Conservation (phyloP, 2,113 vertebrate species). For the Noturus placidus region DNA sequence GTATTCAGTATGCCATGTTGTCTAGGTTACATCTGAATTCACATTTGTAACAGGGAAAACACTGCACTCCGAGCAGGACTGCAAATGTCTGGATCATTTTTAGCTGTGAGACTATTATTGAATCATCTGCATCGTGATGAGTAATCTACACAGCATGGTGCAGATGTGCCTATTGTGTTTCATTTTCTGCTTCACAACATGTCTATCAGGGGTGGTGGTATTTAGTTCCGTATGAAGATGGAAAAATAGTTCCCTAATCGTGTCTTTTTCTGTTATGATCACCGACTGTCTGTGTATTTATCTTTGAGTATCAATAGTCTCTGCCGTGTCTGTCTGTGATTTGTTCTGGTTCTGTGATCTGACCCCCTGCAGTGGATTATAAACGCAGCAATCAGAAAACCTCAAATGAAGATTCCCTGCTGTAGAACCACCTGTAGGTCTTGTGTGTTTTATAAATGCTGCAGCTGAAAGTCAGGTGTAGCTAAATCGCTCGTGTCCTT, state of each 20-base stretch:
- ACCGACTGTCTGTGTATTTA: neutral
- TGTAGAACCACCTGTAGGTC: neutral
- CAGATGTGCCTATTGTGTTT: constrained; percentile 33
- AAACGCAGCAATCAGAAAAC: neutral
- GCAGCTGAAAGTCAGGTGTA: neutral
- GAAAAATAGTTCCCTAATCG: constrained; percentile 12
- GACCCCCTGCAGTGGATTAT: constrained; percentile 8
- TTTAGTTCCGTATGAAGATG: neutral
- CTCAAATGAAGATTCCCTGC: neutral
- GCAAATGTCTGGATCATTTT: constrained; percentile 4
- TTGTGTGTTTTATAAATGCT: neutral
- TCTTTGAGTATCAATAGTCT: neutral
- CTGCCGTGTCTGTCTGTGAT: neutral
- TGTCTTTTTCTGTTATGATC: neutral
- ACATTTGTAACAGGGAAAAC: constrained; percentile 5
- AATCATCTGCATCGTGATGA: constrained; percentile 25
- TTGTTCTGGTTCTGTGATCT: neutral
- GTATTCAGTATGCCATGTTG: neutral
- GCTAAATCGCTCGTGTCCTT: neutral
- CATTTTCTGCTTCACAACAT: constrained; percentile 26
- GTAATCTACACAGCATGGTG: constrained; percentile 27
- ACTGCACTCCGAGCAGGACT: neutral
- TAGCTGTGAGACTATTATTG: constrained; percentile 25
- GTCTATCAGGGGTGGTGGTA: neutral
- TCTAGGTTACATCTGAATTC: neutral